Evolutionary conservation across 2,888 invertebrate species (phyloP).

Genomic region (Taphrorychus bicolor): DNA sequence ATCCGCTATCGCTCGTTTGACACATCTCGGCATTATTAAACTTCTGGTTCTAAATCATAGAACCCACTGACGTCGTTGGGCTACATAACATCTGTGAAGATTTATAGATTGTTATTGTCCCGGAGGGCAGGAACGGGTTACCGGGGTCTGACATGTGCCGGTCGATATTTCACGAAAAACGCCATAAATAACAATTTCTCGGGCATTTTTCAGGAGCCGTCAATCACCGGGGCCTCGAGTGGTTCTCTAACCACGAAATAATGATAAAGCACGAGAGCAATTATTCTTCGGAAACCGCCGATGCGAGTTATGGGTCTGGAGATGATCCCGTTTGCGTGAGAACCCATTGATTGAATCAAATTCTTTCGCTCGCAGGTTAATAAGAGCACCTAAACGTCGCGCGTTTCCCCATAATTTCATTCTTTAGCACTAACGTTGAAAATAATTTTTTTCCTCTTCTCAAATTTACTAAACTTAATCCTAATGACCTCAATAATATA

Average conservation of each 20-base stretch:
- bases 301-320: conserved; percentile 29
- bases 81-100: neutral
- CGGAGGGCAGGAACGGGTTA: neutral
- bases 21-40: too few relatives aligned
- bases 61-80: too few relatives aligned
- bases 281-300: conserved; percentile 30
- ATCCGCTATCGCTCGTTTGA: neutral
- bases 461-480: too few relatives aligned
- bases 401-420: too few relatives aligned
- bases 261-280: conserved; percentile 40
- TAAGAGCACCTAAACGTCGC: too few relatives aligned
- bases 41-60: too few relatives aligned
- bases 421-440: too few relatives aligned
- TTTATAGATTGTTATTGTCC: neutral
- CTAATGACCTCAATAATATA: too few relatives aligned
- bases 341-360: conserved; percentile 12
- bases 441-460: too few relatives aligned
- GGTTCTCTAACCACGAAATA: conserved; percentile 39
- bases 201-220: conserved; percentile 40
- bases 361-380: neutral
- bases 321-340: conserved; percentile 27
- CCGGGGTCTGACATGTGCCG: conserved; percentile 26
- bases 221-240: conserved; percentile 26
- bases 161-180: conserved; percentile 36
- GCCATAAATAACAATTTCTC: conserved; percentile 39